Base-by-base conservation (phyloP, 2,797 vertebrate genomes). In the Sebastiscus tertius region DNA sequence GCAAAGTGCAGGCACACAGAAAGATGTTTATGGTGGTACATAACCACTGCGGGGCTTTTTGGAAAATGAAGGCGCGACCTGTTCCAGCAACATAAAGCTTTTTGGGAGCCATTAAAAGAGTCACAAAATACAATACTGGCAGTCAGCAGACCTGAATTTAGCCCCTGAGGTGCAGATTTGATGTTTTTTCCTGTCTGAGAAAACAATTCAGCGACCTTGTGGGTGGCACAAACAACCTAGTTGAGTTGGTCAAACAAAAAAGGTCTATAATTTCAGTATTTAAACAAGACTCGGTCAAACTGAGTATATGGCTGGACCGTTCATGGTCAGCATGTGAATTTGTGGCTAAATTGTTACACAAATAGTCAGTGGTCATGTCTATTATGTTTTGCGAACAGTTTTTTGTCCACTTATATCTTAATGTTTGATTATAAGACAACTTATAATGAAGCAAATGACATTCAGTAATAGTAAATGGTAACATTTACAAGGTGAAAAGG, bases 61-160 rank as follows among this genome's bases (percentile, higher is more conserved):
- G 39, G 31, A 60, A 79, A 87, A 73, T 24, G 22, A 59, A 76
- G 22, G 55, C 16, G 58, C 34, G 31, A 71, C 49, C 20, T 8
- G 42, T 78, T 69, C 75, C 46, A 74, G 75, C 84, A 64, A 42
- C 54, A 24, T 59, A 27, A 75, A 49, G 69, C 63, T 73, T 79
- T 69, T 26, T 56, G 34, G 59, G 77, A 88, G 80, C 49, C 34
- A 24, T 86, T 72, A 71, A 55, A 77, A 77, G 2, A 82, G 61
- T 77, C 63, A 77, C 49, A 81, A 62, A 77, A 77, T 55, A 60
- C 60, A 85, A 42, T 9, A 78, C 33, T 69, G 59, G 31, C 78
- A 81, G 72, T 88, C 75, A 83, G 68, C 70, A 73, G 72, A 72
- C 55, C 61, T 42, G 54, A 69, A 63, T 79, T 86, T 58, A 83